Base-by-base conservation (phyloP, 2,113 vertebrate genomes). In the Myiozetetes cayanensis region DNA sequence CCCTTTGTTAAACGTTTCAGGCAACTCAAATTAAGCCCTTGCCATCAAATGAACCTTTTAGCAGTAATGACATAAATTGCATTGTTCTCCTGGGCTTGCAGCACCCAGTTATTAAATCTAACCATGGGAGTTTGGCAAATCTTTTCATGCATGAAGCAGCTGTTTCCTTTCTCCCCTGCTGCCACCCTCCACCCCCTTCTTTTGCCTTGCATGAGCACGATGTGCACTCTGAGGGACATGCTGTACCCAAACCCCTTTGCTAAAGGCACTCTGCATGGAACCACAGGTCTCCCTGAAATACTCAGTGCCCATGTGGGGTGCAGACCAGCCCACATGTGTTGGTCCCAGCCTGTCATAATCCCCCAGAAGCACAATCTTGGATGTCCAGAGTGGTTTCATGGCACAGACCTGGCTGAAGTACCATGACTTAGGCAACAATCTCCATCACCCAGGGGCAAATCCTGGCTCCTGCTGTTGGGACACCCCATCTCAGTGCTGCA, bases 91-190 rank as follows among this genome's bases (percentile, higher is more conserved):
- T 66, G 93, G 94, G 96, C 90, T 93, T 66, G 41, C 92, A 97
- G 97, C 96, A 97, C 97, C 98, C 97, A 97, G 95, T 73, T 97
- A 97, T 97, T 98, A 97, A 97, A 92, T 95, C 95, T 95, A 97
- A 97, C 96, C 94, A 90, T 91, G 94, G 96, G 92, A 97, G 84
- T 92, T 89, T 89, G 96, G 97, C 93, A 96, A 96, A 96, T 94
- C 95, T 80, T 97, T 97, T 96, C 93, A 96, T 88, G 95, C n/a
- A 37, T 44, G 27, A 97, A 90, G 83, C 98, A 98, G 98, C 97
- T 98, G 97, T 93, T 96, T 96, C 93, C 92, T 83, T 94, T 95
- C 94, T 94, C 87, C 91, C 86, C 65, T 87, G 50, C 37, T 68
- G 81, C 62, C 11, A 4, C 50, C 23, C 82, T 28, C 76, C 76